phyloP scores from a whole-genome alignment of 2,888 invertebrate genomes.

The Pandemis heparana region DNA sequence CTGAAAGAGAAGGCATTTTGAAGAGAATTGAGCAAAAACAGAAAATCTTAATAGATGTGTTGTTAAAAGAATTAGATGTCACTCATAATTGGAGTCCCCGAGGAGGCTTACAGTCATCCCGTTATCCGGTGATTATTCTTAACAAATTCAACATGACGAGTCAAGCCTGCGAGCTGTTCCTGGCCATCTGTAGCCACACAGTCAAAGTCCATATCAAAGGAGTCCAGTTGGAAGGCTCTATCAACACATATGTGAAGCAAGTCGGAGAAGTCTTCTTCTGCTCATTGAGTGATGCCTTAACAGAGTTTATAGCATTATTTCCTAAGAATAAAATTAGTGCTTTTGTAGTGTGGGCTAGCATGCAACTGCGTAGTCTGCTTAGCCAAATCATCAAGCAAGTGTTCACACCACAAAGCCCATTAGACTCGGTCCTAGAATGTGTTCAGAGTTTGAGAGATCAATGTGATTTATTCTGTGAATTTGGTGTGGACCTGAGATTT shows the following conservation, averaged over 20 bases:
- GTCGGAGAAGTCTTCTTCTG: slow-evolving; percentile 94
- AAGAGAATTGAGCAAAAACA: slow-evolving; percentile 89
- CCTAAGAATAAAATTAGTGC: slow-evolving; percentile 88
- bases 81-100: slow-evolving; percentile 96
- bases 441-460: slow-evolving; percentile 92
- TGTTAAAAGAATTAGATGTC: slow-evolving; percentile 95
- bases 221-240: slow-evolving; percentile 92
- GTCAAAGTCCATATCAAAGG: slow-evolving; percentile 93
- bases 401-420: slow-evolving; percentile 94
- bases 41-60: slow-evolving; percentile 92
- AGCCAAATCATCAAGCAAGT: slow-evolving; percentile 94
- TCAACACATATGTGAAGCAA: slow-evolving; percentile 91
- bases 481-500: slow-evolving; percentile 96
- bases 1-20: slow-evolving; percentile 71
- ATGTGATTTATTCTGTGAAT: slow-evolving; percentile 86
- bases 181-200: slow-evolving; percentile 92
- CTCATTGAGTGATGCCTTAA: slow-evolving; percentile 90
- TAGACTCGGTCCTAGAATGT: slow-evolving; percentile 94
- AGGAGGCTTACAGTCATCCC: slow-evolving; percentile 94
- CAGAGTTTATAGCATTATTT: slow-evolving; percentile 89
- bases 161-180: slow-evolving; percentile 93
- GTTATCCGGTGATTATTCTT: slow-evolving; percentile 93
- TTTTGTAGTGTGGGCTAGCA: slow-evolving; percentile 96
- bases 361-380: slow-evolving; percentile 92
- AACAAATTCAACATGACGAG: slow-evolving; percentile 89